These are phyloP conservation scores for Drosophila greeni DNA, from an alignment of 2,888 invertebrate genomes.

Conservation along the genomic window DNA sequence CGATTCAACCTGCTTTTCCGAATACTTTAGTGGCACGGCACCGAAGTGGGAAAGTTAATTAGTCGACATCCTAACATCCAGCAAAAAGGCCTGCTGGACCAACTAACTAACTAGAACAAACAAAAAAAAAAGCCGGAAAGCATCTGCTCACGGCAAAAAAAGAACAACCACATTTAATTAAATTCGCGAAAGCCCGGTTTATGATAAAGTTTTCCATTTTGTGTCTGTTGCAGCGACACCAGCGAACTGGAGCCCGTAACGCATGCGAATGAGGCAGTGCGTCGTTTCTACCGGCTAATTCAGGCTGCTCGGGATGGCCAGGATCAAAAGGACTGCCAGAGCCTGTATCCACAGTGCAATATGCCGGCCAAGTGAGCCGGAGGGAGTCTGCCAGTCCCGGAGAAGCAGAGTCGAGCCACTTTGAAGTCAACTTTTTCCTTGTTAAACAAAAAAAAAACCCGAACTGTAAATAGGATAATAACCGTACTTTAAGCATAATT, in stretches of 20 bases:
- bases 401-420: constrained; percentile 32
- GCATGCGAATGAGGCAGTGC: constrained; percentile 83
- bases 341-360: constrained; percentile 84
- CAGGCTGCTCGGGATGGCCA: constrained; percentile 91
- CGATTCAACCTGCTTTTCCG: constrained; percentile 27
- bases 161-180: constrained; percentile 24
- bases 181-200: constrained; percentile 33
- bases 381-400: constrained; percentile 9
- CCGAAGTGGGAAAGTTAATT: constrained; percentile 58
- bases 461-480: constrained; percentile 63
- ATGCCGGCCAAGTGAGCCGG: constrained; percentile 74
- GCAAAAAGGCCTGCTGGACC: constrained; percentile 6
- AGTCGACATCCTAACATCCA: constrained; percentile 44
- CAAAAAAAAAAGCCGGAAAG: neutral
- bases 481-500: constrained; percentile 43
- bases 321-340: constrained; percentile 86
- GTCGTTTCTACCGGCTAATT: constrained; percentile 87
- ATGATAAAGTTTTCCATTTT: constrained; percentile 23
- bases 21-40: constrained; percentile 48
- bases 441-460: constrained; percentile 48
- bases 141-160: constrained; percentile 20
- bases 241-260: constrained; percentile 85
- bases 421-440: constrained; percentile 60
- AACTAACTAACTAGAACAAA: constrained; percentile 11
- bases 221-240: constrained; percentile 82